Evolutionary conservation across 2,888 invertebrate genomes (phyloP).

Genomic region (Xestia ashworthii): DNA sequence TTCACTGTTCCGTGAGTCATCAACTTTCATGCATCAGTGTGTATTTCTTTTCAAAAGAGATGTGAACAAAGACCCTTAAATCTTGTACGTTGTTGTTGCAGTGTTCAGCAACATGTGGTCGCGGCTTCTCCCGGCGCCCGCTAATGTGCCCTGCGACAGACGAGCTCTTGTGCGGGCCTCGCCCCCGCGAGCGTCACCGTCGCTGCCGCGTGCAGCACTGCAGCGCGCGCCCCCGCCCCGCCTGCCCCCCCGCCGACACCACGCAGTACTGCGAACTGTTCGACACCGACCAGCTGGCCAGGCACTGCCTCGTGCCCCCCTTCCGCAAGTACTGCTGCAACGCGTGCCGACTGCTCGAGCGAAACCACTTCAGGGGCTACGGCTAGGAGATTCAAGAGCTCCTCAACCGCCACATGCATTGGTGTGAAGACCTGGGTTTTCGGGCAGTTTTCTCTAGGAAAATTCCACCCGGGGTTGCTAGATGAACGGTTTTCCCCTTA

Average conservation of each 20-base stretch:
- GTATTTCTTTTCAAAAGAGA: not conserved
- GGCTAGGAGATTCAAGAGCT: conserved; percentile 50
- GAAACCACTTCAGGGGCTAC: conserved; percentile 57
- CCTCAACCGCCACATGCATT: conserved; percentile 14
- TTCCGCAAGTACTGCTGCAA: conserved; percentile 92
- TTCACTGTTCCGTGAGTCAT: not conserved
- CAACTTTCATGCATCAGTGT: not conserved
- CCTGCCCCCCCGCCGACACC: conserved; percentile 80
- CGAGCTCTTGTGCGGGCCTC: conserved; percentile 89
- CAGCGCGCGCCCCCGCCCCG: conserved; percentile 66
- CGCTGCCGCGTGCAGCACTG: conserved; percentile 87
- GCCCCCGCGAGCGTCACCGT: conserved; percentile 88
- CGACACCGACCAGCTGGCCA: conserved; percentile 79
- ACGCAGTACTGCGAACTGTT: conserved; percentile 88
- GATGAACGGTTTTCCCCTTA: conserved; percentile 6
- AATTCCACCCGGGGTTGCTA: not conserved
- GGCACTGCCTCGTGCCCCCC: conserved; percentile 90
- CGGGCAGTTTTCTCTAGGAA: conserved; percentile 13
- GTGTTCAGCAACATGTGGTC: conserved; percentile 92
- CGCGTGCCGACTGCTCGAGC: conserved; percentile 81
- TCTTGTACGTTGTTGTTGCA: conserved; percentile 67
- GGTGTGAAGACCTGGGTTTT: conserved; percentile 12
- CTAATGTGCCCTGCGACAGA: conserved; percentile 89
- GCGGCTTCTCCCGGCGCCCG: conserved; percentile 89
- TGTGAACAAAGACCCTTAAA: not conserved